These are phyloP conservation scores for Chloroceryle inda DNA, from an alignment of 2,797 vertebrate genomes.

Conservation along the genomic window DNA sequence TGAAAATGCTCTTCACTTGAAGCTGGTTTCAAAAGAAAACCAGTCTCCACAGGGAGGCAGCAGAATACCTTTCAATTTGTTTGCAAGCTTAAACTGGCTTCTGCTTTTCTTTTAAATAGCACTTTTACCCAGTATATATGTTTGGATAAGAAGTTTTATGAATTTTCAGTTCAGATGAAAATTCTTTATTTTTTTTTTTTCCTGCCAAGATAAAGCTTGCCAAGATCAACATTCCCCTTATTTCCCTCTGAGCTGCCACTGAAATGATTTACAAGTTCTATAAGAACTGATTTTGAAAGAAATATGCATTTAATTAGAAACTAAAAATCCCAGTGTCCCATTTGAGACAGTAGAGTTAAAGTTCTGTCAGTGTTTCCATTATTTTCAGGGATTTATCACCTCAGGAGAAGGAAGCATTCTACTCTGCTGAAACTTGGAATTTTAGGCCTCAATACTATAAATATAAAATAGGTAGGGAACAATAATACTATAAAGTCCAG, in stretches of 20 bases:
- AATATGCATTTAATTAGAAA: constrained; percentile 66
- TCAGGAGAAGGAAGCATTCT: constrained; percentile 26
- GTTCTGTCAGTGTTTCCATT: constrained; percentile 31
- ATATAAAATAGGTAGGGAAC: constrained; percentile 20
- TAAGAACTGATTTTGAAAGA: constrained; percentile 47
- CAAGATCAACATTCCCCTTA: constrained; percentile 49
- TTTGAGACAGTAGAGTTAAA: constrained; percentile 26
- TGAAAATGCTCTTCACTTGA: background rate
- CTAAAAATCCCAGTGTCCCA: constrained; percentile 24
- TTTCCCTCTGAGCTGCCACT: constrained; percentile 49
- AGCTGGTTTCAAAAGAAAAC: background rate
- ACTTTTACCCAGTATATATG: background rate
- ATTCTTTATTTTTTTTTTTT: background rate
- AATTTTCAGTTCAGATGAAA: constrained; percentile 48
- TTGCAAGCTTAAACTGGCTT: background rate
- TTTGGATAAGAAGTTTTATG: constrained; percentile 42
- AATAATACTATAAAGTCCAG: background rate
- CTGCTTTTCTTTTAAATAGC: background rate
- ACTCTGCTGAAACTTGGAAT: background rate
- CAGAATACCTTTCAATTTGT: constrained; percentile 45
- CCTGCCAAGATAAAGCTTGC: constrained; percentile 9
- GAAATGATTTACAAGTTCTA: constrained; percentile 57
- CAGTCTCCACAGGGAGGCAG: constrained; percentile 76
- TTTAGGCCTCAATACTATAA: background rate
- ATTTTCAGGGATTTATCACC: constrained; percentile 51